phyloP scores from a whole-genome alignment of 2,888 invertebrate species.

The Liopterus haemorrhoidalis region DNA sequence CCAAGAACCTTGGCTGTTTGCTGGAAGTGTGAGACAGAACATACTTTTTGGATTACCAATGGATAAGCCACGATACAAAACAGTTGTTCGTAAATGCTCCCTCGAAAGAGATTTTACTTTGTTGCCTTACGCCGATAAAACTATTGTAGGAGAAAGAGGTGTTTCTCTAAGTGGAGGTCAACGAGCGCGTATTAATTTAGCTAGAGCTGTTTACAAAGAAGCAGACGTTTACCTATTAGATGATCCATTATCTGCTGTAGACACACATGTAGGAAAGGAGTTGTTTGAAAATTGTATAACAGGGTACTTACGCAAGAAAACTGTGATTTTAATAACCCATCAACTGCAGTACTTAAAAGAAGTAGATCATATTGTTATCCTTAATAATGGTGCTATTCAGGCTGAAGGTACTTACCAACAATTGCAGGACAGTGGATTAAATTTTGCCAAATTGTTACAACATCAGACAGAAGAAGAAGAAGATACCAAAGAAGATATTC shows the following conservation, averaged over 20 bases:
- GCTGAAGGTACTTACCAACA: slow-evolving; percentile 67
- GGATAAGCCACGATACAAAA: slow-evolving; percentile 60
- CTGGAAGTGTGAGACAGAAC: slow-evolving; percentile 82
- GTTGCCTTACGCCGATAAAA: slow-evolving; percentile 77
- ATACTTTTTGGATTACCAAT: slow-evolving; percentile 80
- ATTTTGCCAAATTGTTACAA: slow-evolving; percentile 57
- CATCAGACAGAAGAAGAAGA: slow-evolving; percentile 43
- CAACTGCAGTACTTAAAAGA: slow-evolving; percentile 65
- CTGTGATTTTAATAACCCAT: slow-evolving; percentile 71
- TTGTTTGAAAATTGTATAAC: slow-evolving; percentile 77
- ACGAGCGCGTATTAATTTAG: slow-evolving; percentile 81
- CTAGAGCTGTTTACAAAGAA: slow-evolving; percentile 78
- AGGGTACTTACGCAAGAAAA: slow-evolving; percentile 61
- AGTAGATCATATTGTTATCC: slow-evolving; percentile 53
- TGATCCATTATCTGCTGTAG: slow-evolving; percentile 90
- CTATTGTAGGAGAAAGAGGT: slow-evolving; percentile 69
- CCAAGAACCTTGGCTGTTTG: slow-evolving; percentile 84
- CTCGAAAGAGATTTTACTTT: slow-evolving; percentile 67
- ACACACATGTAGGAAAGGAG: slow-evolving; percentile 82
- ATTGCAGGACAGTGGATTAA: slow-evolving; percentile 64
- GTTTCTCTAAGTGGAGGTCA: slow-evolving; percentile 73
- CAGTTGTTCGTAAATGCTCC: slow-evolving; percentile 65
- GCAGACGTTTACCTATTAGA: slow-evolving; percentile 84
- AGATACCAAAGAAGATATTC: slow-evolving; percentile 34
- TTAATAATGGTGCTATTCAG: slow-evolving; percentile 54